phyloP scores from a whole-genome alignment of 1,140 invertebrate genomes.

The Ctenoplectra terminalis region DNA sequence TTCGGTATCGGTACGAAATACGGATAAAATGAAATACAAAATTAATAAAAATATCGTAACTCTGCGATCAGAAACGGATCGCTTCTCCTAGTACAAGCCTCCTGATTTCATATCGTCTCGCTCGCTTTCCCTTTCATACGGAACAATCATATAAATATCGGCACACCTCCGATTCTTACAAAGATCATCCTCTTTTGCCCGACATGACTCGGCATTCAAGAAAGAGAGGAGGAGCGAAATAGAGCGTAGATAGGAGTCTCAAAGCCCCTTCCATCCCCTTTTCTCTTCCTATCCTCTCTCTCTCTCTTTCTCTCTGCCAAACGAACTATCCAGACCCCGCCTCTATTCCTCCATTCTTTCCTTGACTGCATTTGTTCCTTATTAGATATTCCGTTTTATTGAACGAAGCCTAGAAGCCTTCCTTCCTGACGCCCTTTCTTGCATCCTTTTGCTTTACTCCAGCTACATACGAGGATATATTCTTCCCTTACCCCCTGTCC shows the following conservation, averaged over 20 bases:
- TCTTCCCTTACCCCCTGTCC: slow-evolving; percentile 39
- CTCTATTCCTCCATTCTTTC: slow-evolving; percentile 69
- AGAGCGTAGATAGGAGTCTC: slow-evolving; percentile 25
- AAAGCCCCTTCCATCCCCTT: slow-evolving; percentile 37
- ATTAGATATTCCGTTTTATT: slow-evolving; percentile 82
- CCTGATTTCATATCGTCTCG: not conserved
- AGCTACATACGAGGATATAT: slow-evolving; percentile 63
- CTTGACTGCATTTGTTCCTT: slow-evolving; percentile 78
- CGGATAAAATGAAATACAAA: not conserved
- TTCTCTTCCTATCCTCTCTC: slow-evolving; percentile 8
- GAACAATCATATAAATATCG: slow-evolving; percentile 43
- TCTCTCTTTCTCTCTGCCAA: slow-evolving; percentile 42
- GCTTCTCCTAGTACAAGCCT: not conserved
- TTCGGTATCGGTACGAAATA: too few relatives aligned
- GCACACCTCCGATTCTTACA: slow-evolving; percentile 12
- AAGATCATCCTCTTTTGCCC: slow-evolving; percentile 2
- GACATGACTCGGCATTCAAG: not conserved
- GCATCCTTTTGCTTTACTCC: slow-evolving; percentile 63
- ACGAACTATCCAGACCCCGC: slow-evolving; percentile 57
- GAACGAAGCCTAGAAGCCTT: slow-evolving; percentile 76
- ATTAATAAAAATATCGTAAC: not conserved
- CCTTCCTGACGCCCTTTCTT: slow-evolving; percentile 56
- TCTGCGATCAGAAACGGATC: too few relatives aligned
- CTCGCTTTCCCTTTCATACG: slow-evolving; percentile 2
- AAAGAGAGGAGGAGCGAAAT: not conserved